These are phyloP conservation scores for Acromyrmex echinatior DNA, from an alignment of 1,140 invertebrate species.

Conservation along the genomic window DNA sequence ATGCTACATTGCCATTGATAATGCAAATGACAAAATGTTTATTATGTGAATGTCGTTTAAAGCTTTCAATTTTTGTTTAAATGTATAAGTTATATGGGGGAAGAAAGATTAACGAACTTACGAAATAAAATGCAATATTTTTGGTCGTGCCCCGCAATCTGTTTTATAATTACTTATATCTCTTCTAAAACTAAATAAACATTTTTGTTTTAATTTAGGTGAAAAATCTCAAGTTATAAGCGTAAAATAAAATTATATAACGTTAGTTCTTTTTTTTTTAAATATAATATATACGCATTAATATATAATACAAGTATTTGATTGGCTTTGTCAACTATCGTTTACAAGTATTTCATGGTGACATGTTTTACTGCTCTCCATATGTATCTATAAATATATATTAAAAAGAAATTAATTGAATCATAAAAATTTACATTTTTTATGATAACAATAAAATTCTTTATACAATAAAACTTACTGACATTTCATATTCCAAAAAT, in stretches of 20 bases:
- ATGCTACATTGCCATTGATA: conserved; percentile 32
- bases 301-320: conserved; percentile 49
- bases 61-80: conserved; percentile 34
- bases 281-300: conserved; percentile 30
- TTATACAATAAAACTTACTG: conserved; percentile 58
- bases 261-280: conserved; percentile 16
- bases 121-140: conserved; percentile 56
- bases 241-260: conserved; percentile 49
- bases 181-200: conserved; percentile 34
- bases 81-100: neutral
- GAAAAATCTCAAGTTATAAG: conserved; percentile 33
- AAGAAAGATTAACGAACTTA: conserved; percentile 31
- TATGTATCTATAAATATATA: conserved; percentile 16
- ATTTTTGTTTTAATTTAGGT: conserved; percentile 27
- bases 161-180: conserved; percentile 18
- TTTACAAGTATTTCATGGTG: conserved; percentile 53
- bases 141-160: conserved; percentile 21
- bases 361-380: conserved; percentile 57
- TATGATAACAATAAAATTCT: conserved; percentile 52
- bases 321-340: conserved; percentile 33
- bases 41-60: neutral
- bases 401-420: conserved; percentile 54
- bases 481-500: conserved; percentile 45
- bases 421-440: conserved; percentile 50
- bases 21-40: conserved; percentile 39